These are phyloP conservation scores for Laspeyria flexula DNA, from an alignment of 2,888 invertebrate genomes.

Conservation along the genomic window DNA sequence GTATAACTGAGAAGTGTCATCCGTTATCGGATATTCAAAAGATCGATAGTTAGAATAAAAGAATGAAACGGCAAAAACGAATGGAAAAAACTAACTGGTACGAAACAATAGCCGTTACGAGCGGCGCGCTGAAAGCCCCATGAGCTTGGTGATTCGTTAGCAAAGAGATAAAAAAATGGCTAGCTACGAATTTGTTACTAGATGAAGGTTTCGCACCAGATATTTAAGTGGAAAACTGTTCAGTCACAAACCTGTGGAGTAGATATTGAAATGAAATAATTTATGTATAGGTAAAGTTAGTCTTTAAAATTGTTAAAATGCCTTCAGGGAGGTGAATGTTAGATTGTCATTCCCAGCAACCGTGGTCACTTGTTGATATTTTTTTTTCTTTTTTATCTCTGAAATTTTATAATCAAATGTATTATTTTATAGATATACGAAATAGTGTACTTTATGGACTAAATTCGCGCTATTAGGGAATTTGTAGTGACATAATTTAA, in stretches of 20 bases:
- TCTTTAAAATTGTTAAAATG: too few species aligned
- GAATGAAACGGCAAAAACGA: constrained; percentile 49
- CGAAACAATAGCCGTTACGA: constrained; percentile 66
- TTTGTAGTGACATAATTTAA: too few species aligned
- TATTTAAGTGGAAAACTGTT: constrained; percentile 30
- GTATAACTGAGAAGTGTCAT: constrained; percentile 34
- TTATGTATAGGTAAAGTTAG: too few species aligned
- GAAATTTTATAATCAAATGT: too few species aligned
- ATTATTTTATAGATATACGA: too few species aligned
- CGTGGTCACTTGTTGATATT: too few species aligned
- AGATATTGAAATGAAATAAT: too few species aligned
- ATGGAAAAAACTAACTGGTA: constrained; percentile 51
- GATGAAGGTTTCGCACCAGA: constrained; percentile 30
- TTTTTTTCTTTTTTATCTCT: too few species aligned
- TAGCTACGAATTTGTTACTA: constrained; percentile 31
- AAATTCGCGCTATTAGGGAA: too few species aligned
- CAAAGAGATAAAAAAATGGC: constrained; percentile 55
- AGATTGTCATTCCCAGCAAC: too few species aligned
- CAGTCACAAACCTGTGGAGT: not conserved
- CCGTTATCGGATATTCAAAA: constrained; percentile 41
- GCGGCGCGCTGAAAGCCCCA: constrained; percentile 63
- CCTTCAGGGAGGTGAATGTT: too few species aligned
- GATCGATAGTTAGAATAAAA: constrained; percentile 61
- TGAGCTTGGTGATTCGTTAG: constrained; percentile 68
- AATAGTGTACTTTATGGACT: too few species aligned